A percentile compares a stretch with the other conserved stretches of the same genome.
These are phyloP conservation scores for cattle (Bos taurus) DNA, from an alignment of 2,113 vertebrate genomes.

Conservation along the genomic window DNA sequence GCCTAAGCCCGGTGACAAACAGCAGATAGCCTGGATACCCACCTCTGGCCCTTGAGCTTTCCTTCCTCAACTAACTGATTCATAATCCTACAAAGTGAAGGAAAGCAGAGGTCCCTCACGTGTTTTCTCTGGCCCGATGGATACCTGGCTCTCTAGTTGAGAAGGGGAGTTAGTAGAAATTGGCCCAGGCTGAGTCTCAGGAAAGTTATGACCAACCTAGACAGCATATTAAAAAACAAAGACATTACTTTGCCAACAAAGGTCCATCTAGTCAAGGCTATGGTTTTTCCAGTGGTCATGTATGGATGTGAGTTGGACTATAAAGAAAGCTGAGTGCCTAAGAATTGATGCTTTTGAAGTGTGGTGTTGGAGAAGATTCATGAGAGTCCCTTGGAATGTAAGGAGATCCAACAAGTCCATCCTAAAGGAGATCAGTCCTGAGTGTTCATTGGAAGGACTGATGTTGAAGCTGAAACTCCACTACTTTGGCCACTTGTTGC, in stretches of 20 bases:
- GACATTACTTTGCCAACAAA: not conserved
- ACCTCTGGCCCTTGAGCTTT: not conserved
- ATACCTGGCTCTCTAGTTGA: not conserved
- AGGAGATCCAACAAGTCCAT: not conserved
- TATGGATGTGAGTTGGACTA: not conserved
- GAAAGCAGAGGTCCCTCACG: not conserved
- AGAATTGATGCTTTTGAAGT: not conserved
- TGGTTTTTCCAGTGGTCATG: not conserved
- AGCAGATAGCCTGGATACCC: not conserved
- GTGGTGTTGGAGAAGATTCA: not conserved
- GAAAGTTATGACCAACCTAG: not conserved
- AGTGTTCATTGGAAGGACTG: not conserved
- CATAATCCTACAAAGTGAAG: not conserved
- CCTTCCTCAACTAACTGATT: not conserved
- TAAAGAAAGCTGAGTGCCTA: accelerated
- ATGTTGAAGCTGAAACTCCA: not conserved
- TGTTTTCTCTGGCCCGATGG: not conserved
- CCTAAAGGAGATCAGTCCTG: not conserved
- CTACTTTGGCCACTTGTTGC: not conserved
- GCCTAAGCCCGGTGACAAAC: not conserved
- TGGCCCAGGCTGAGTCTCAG: not conserved
- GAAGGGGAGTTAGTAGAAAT: not conserved
- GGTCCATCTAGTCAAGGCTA: not conserved
- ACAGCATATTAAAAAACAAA: not conserved
- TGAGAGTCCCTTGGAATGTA: not conserved